phyloP scores from a whole-genome alignment of 2,113 vertebrate genomes.

The Neodontobutis hainanensis region DNA sequence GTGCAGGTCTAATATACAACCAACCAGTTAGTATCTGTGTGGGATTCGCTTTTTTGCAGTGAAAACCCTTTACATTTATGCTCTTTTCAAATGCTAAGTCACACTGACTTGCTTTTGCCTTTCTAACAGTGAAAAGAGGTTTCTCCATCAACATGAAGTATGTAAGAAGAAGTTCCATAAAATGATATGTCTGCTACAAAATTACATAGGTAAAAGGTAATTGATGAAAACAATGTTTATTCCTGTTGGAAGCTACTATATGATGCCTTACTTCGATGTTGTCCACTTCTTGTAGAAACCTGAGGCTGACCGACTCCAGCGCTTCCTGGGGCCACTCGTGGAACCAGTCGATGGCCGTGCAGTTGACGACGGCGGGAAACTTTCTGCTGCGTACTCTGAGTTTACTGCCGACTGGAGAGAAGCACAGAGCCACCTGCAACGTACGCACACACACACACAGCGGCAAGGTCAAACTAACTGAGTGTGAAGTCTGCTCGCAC shows the following conservation, averaged over 20 bases:
- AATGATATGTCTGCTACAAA: no score
- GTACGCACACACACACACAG: neutral
- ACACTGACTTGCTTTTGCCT: no score
- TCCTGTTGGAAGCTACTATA: neutral
- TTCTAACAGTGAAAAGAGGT: no score
- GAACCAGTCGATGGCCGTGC: constrained; percentile 90
- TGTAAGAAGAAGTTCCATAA: no score
- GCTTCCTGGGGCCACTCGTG: constrained; percentile 92
- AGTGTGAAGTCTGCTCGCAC: neutral
- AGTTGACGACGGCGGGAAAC: constrained; percentile 90
- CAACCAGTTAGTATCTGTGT: no score
- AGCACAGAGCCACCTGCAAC: constrained; percentile 87
- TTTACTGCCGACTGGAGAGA: constrained; percentile 89
- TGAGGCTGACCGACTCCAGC: constrained; percentile 90
- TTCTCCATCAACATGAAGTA: no score
- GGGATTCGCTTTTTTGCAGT: no score
- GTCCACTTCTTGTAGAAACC: constrained; percentile 85
- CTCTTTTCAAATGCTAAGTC: no score
- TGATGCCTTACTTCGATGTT: constrained; percentile 83
- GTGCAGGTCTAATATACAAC: no score
- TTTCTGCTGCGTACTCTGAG: constrained; percentile 86
- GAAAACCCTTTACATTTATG: no score
- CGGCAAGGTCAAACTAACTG: constrained; percentile 21
- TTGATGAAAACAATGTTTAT: neutral
- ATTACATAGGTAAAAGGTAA: no score